These are phyloP conservation scores for Rousettus leschenaultii DNA, from an alignment of 2,113 vertebrate species.

Conservation along the genomic window DNA sequence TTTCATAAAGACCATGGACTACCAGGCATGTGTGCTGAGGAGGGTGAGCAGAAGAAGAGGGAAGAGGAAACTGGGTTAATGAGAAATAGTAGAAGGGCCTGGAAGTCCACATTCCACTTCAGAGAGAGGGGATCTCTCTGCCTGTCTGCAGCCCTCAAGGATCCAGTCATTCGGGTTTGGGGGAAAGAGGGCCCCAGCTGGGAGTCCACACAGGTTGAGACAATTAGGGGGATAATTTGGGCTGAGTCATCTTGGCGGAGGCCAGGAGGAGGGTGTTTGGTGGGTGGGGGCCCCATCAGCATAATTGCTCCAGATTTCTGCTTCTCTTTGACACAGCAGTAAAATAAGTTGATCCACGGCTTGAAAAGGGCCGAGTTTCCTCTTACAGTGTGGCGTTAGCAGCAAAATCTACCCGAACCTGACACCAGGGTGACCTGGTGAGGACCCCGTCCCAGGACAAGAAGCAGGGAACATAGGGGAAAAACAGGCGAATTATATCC, in stretches of 20 bases:
- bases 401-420: not conserved
- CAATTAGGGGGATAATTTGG: constrained; percentile 61
- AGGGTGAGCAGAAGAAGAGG: not conserved
- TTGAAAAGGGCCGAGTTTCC: not conserved
- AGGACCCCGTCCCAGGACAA: not conserved
- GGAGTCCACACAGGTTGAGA: constrained; percentile 52
- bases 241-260: constrained; percentile 59
- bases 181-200: not conserved
- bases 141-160: not conserved
- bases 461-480: not conserved
- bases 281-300: constrained; percentile 21
- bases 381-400: not conserved
- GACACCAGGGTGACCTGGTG: not conserved
- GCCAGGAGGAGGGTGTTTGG: not conserved
- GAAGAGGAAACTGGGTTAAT: not conserved
- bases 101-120: not conserved
- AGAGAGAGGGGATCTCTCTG: not conserved
- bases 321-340: not conserved
- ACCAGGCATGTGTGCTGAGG: not conserved
- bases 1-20: not conserved
- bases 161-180: not conserved
- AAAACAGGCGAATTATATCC: not conserved
- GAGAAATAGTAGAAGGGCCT: not conserved
- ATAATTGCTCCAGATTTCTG: not conserved
- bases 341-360: not conserved